phyloP scores from a whole-genome alignment of 2,888 invertebrate species.

The Keiferia lycopersicella region DNA sequence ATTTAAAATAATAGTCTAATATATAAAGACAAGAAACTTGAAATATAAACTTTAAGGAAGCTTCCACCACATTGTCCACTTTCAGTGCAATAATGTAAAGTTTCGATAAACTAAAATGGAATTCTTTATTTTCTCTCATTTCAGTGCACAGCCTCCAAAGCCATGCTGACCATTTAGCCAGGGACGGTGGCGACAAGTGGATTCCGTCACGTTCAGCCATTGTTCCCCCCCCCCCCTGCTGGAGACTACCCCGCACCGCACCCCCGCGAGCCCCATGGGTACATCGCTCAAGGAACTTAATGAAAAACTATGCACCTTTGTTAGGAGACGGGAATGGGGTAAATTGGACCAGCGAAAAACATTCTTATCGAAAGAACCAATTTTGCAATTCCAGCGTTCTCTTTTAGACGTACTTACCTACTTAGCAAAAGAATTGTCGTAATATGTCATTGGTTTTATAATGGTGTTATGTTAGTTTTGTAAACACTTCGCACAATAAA shows the following conservation, averaged over 20 bases:
- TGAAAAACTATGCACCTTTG: slow-evolving; percentile 14
- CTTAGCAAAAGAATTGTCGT: no score
- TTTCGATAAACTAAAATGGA: no score
- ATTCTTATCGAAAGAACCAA: background rate
- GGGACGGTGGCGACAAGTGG: slow-evolving; percentile 69
- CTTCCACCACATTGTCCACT: no score
- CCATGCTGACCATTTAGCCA: slow-evolving; percentile 23
- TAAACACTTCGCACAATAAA: no score
- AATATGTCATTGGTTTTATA: no score
- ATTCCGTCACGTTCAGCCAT: slow-evolving; percentile 77
- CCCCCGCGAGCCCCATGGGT: slow-evolving; percentile 24
- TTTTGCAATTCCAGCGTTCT: background rate
- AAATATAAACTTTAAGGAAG: no score
- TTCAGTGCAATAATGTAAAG: no score
- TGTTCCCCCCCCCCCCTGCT: slow-evolving; percentile 48
- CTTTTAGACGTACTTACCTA: no score
- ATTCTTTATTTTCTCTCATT: background rate
- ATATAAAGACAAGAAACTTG: no score
- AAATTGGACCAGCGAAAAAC: background rate
- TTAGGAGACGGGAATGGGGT: background rate
- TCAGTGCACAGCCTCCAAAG: slow-evolving; percentile 13
- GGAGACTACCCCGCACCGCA: slow-evolving; percentile 33
- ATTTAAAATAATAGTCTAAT: no score
- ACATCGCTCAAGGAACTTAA: background rate
- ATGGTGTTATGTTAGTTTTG: no score